A percentile compares a stretch with the other conserved stretches of the same genome.
These are phyloP conservation scores for Mythimna lalbum DNA, from an alignment of 2,888 invertebrate species.

Conservation along the genomic window DNA sequence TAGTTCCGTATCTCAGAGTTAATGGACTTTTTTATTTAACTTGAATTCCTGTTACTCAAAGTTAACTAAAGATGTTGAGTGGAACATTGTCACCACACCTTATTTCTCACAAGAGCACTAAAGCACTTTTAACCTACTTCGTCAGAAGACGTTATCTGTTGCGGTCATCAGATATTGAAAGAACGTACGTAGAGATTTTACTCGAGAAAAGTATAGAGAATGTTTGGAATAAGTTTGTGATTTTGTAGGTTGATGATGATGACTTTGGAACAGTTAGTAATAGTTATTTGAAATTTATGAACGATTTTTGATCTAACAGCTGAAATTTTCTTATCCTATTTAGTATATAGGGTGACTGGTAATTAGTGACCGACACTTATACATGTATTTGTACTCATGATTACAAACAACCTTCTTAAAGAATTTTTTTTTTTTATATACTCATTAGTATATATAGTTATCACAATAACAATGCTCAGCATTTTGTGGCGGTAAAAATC, in stretches of 20 bases:
- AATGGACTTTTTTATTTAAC: conserved; percentile 49
- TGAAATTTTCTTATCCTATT: too few species aligned
- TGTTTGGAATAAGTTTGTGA: not conserved
- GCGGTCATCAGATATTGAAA: conserved; percentile 24
- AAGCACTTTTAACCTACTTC: conserved; percentile 49
- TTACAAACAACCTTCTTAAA: too few species aligned
- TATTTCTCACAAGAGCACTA: conserved; percentile 7
- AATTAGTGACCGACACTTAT: too few species aligned
- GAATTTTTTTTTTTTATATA: too few species aligned
- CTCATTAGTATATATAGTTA: too few species aligned
- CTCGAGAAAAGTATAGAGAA: not conserved
- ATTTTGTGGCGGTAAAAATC: too few species aligned
- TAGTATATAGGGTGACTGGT: too few species aligned
- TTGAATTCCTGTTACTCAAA: conserved; percentile 29
- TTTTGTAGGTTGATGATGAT: too few species aligned
- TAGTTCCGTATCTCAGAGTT: conserved; percentile 21
- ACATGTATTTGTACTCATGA: too few species aligned
- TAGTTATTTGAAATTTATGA: not conserved
- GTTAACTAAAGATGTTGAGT: conserved; percentile 37
- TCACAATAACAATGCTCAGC: too few species aligned
- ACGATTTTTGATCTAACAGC: too few species aligned
- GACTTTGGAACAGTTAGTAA: too few species aligned
- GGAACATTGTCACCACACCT: conserved; percentile 24
- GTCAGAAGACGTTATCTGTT: conserved; percentile 6
- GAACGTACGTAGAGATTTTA: not conserved